phyloP scores from a whole-genome alignment of 2,888 invertebrate genomes.

The Trileptium ribeirensis region DNA sequence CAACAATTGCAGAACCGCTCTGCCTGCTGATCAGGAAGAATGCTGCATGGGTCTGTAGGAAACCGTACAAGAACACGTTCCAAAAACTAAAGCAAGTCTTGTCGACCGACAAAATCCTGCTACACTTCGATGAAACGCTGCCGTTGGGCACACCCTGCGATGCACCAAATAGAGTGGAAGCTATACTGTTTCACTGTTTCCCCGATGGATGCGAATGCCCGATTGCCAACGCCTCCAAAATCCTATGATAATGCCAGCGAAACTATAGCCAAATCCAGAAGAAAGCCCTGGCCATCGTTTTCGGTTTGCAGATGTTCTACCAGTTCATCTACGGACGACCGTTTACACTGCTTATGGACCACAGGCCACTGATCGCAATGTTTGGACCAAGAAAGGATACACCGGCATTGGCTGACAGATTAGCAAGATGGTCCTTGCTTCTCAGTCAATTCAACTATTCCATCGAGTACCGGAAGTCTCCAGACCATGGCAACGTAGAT shows the following conservation, averaged over 20 bases:
- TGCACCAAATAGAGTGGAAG: conserved; percentile 19
- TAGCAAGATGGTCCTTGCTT: conserved; percentile 29
- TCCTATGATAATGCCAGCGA: conserved; percentile 32
- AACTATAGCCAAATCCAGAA: conserved; percentile 38
- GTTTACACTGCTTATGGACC: conserved; percentile 34
- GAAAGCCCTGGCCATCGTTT: conserved; percentile 37
- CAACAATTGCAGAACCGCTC: background rate
- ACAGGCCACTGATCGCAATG: conserved; percentile 32
- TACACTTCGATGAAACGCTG: background rate
- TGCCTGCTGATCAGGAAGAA: background rate
- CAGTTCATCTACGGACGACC: conserved; percentile 36
- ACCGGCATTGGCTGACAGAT: conserved; percentile 23
- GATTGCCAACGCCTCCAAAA: conserved; percentile 37
- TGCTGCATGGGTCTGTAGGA: background rate
- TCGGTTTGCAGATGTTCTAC: conserved; percentile 37
- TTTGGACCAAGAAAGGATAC: conserved; percentile 26
- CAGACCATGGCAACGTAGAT: conserved; percentile 32
- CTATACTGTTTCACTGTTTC: conserved; percentile 28
- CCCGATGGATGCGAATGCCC: conserved; percentile 30
- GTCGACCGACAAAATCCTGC: background rate
- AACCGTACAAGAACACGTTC: background rate
- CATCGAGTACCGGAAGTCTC: conserved; percentile 5
- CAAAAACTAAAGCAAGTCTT: background rate
- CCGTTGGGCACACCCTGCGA: background rate
- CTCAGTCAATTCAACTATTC: conserved; percentile 8